phyloP scores from a whole-genome alignment of 2,888 invertebrate species.

The Ectemnius lituratus region DNA sequence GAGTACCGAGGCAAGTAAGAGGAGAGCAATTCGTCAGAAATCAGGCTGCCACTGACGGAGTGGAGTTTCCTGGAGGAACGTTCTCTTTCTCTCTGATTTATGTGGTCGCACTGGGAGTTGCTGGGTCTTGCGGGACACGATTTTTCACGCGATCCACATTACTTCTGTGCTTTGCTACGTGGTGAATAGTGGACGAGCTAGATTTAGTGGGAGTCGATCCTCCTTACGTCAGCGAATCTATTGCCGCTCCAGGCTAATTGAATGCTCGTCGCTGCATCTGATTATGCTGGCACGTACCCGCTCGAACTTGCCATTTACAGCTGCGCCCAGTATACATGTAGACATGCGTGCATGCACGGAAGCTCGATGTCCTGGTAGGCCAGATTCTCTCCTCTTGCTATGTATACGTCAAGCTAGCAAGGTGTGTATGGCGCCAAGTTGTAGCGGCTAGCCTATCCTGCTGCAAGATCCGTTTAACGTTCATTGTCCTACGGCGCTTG shows the following conservation, averaged over 20 bases:
- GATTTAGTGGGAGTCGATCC: slow-evolving; percentile 22
- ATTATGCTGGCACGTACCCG: slow-evolving; percentile 49
- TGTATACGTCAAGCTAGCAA: slow-evolving; percentile 25
- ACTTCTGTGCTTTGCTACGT: neutral
- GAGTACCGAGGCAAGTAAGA: neutral
- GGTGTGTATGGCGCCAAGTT: too few relatives aligned
- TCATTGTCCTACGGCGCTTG: slow-evolving; percentile 51
- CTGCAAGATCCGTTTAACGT: slow-evolving; percentile 57
- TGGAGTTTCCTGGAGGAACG: neutral
- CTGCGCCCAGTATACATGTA: slow-evolving; percentile 15
- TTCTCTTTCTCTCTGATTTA: neutral
- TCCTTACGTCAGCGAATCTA: slow-evolving; percentile 43
- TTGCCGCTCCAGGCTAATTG: slow-evolving; percentile 56
- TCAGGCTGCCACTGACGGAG: neutral
- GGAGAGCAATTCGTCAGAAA: neutral
- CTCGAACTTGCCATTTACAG: slow-evolving; percentile 45
- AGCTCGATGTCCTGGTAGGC: neutral
- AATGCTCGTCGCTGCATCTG: slow-evolving; percentile 65
- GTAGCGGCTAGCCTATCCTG: slow-evolving; percentile 31
- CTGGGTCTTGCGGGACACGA: neutral
- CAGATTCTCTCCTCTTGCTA: neutral
- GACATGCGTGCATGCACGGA: neutral
- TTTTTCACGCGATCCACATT: slow-evolving; percentile 34
- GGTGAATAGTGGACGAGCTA: slow-evolving; percentile 6
- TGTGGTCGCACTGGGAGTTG: neutral